phyloP scores from a whole-genome alignment of 2,888 invertebrate genomes.

The Melipona beecheii region DNA sequence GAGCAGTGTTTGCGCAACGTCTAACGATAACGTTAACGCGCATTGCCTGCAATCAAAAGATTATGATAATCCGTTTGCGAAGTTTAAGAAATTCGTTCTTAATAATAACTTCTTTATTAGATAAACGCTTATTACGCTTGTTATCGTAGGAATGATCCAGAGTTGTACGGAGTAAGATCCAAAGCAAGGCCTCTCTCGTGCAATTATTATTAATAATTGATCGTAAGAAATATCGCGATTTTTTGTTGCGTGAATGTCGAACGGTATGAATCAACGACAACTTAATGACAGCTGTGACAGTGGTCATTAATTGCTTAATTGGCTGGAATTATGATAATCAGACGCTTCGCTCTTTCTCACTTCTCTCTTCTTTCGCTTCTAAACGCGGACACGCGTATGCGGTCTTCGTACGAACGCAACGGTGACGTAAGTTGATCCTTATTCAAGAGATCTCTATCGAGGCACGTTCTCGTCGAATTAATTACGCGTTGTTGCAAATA shows the following conservation, averaged over 20 bases:
- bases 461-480: slow-evolving; percentile 24
- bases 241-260: not conserved
- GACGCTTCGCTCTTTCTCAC: not conserved
- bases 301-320: too few species aligned
- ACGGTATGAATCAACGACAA: too few species aligned
- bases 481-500: slow-evolving; percentile 25
- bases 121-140: too few species aligned
- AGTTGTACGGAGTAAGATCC: not conserved
- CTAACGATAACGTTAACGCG: too few species aligned
- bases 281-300: not conserved
- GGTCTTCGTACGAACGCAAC: not conserved
- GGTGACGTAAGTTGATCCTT: slow-evolving; percentile 26
- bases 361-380: not conserved
- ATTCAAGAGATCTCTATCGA: slow-evolving; percentile 39
- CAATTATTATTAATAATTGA: not conserved
- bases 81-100: not conserved
- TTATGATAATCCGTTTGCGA: not conserved
- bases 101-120: too few species aligned
- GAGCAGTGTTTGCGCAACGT: not conserved
- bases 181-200: not conserved
- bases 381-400: not conserved
- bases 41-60: not conserved
- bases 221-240: not conserved
- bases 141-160: not conserved
- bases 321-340: not conserved